Conservation (phyloP, 2,113 vertebrate species). For the Seriola dumerili region DNA sequence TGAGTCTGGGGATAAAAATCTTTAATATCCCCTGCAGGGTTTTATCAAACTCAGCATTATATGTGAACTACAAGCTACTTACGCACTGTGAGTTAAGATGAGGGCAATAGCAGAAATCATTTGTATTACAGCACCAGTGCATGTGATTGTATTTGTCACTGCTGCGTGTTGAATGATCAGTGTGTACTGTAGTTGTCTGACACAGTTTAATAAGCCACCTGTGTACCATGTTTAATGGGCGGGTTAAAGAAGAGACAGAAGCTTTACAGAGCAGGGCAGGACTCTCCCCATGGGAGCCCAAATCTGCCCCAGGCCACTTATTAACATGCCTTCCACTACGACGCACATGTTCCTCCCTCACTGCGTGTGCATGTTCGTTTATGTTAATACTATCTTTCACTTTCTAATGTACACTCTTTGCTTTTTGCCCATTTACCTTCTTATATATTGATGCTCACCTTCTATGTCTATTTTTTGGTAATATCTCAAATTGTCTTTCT, state of each 20-base stretch:
- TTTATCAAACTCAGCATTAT: slow-evolving; percentile 59
- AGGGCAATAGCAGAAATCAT: slow-evolving; percentile 35
- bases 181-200: slow-evolving; percentile 58
- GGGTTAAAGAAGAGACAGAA: slow-evolving; percentile 81
- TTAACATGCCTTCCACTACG: slow-evolving; percentile 79
- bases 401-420: slow-evolving; percentile 61
- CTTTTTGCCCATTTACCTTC: slow-evolving; percentile 34
- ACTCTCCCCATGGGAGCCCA: slow-evolving; percentile 75
- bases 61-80: slow-evolving; percentile 13
- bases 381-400: slow-evolving; percentile 53
- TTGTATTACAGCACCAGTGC: slow-evolving; percentile 23
- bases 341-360: slow-evolving; percentile 72
- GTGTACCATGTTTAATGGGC: slow-evolving; percentile 83
- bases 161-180: slow-evolving; percentile 61
- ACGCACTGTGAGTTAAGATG: background rate
- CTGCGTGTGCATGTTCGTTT: slow-evolving; percentile 53
- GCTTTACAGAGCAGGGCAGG: slow-evolving; percentile 75
- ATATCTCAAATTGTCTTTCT: slow-evolving; percentile 14
- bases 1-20: slow-evolving; percentile 66
- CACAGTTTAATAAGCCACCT: slow-evolving; percentile 84
- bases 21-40: slow-evolving; percentile 59
- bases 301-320: slow-evolving; percentile 77
- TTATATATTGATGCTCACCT: slow-evolving; percentile 26
- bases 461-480: background rate
- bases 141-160: slow-evolving; percentile 60